phyloP scores from a whole-genome alignment of 2,888 invertebrate genomes.

The Pseudanteris insignis region DNA sequence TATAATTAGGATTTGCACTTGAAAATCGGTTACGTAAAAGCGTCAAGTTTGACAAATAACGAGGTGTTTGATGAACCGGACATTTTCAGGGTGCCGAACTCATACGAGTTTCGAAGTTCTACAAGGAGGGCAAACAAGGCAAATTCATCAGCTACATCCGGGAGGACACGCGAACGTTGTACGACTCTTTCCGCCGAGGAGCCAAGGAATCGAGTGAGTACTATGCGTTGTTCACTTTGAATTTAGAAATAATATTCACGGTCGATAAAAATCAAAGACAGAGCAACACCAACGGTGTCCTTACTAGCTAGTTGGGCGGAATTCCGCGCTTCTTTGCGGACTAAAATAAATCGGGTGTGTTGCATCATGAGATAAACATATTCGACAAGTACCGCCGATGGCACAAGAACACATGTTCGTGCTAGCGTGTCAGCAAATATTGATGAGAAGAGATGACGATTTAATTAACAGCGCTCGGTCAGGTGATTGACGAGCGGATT shows the following conservation, averaged over 20 bases:
- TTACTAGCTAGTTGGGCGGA: constrained; percentile 29
- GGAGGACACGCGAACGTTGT: constrained; percentile 88
- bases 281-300: constrained; percentile 22
- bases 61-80: constrained; percentile 23
- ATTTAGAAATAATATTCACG: constrained; percentile 28
- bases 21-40: constrained; percentile 50
- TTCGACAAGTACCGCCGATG: constrained; percentile 30
- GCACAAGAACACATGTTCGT: constrained; percentile 26
- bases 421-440: constrained; percentile 12
- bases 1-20: constrained; percentile 54
- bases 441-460: constrained; percentile 10
- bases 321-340: constrained; percentile 41
- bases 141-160: constrained; percentile 84
- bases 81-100: constrained; percentile 84
- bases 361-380: constrained; percentile 43
- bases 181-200: constrained; percentile 90
- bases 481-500: neutral
- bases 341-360: constrained; percentile 40
- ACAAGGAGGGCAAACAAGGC: constrained; percentile 88
- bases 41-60: constrained; percentile 16
- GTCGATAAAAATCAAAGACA: constrained; percentile 17
- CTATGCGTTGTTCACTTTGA: neutral
- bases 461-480: neutral
- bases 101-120: constrained; percentile 89
- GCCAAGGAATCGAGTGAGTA: constrained; percentile 88